Percentiles rank a stretch among this genome's conserved stretches.
These are phyloP conservation scores for Apocrypta bakeri DNA, from an alignment of 1,140 invertebrate species.

Conservation along the genomic window DNA sequence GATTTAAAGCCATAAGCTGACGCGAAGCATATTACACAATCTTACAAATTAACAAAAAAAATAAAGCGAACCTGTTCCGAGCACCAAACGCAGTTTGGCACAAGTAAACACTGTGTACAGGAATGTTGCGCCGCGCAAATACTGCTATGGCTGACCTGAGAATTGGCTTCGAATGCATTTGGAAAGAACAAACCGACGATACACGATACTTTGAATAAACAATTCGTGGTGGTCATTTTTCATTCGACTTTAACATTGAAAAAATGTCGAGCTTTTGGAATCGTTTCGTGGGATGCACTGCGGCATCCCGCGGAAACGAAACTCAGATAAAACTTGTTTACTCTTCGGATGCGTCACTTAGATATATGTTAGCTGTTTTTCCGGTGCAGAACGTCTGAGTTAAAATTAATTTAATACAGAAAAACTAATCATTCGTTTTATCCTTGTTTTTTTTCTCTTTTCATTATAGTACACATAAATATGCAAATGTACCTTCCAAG, in stretches of 20 bases:
- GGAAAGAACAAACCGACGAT: not conserved
- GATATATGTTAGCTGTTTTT: slow-evolving; percentile 19
- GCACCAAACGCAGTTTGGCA: slow-evolving; percentile 63
- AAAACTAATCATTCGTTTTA: not conserved
- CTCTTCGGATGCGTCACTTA: slow-evolving; percentile 54
- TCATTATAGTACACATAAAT: not conserved
- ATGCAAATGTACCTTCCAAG: no score
- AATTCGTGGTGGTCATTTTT: not conserved
- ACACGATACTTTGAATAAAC: not conserved
- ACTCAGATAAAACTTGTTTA: slow-evolving; percentile 55
- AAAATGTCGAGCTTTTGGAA: not conserved
- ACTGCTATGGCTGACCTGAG: slow-evolving; percentile 54
- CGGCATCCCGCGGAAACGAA: slow-evolving; percentile 62
- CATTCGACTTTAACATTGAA: not conserved
- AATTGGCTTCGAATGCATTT: no score
- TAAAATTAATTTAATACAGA: not conserved
- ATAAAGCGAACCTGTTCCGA: slow-evolving; percentile 56
- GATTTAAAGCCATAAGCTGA: no score
- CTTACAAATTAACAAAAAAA: not conserved
- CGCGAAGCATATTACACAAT: no score
- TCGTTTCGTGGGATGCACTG: slow-evolving; percentile 60
- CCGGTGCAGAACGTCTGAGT: not conserved
- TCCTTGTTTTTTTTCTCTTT: not conserved
- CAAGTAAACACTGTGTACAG: slow-evolving; percentile 60
- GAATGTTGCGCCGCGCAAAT: slow-evolving; percentile 59